A percentile compares a stretch with the other conserved stretches of the same genome.
phyloP scores from a whole-genome alignment of 2,113 vertebrate species.

The Bubo bubo region DNA sequence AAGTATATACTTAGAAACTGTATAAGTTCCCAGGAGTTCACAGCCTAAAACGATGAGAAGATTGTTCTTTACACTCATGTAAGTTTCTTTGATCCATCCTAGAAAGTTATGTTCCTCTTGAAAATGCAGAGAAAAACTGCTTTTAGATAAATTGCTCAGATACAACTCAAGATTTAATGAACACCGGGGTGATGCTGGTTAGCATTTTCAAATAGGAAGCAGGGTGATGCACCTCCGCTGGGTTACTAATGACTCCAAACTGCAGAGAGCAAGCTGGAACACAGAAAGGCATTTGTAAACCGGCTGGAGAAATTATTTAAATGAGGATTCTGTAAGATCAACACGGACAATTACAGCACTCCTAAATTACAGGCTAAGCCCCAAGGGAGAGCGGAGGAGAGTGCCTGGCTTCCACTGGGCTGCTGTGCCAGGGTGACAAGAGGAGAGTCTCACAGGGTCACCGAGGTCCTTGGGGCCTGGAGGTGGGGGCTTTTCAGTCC shows the following conservation, averaged over 20 bases:
- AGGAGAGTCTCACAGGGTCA: not conserved
- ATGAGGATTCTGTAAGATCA: not conserved
- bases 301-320: not conserved
- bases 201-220: not conserved
- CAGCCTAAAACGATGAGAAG: not conserved
- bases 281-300: not conserved
- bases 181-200: not conserved
- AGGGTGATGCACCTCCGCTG: not conserved
- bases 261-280: not conserved
- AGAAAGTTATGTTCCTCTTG: not conserved
- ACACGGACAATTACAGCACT: not conserved
- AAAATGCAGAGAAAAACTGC: not conserved
- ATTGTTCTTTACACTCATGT: not conserved
- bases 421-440: not conserved
- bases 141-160: not conserved
- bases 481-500: not conserved
- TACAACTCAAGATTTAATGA: not conserved
- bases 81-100: not conserved
- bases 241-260: not conserved
- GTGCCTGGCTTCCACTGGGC: not conserved
- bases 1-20: not conserved
- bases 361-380: not conserved
- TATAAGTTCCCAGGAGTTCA: not conserved
- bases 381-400: not conserved
- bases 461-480: not conserved